Evolutionary conservation across 2,113 vertebrate genomes (phyloP).

Genomic region (Puffinus mauretanicus): DNA sequence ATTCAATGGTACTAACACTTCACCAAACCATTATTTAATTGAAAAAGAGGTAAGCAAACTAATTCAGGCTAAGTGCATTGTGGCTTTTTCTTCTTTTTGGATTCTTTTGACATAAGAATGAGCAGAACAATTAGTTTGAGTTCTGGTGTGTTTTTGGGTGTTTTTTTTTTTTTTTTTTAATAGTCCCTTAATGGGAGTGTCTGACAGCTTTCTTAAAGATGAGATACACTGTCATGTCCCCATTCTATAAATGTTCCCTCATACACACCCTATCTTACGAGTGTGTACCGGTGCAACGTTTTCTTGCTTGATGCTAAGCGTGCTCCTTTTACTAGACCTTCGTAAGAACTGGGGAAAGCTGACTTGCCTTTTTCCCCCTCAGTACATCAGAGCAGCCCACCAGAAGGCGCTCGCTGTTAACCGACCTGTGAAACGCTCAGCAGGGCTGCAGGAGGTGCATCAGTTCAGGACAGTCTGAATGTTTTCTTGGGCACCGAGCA

Average conservation of each 20-base stretch:
- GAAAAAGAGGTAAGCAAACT: not conserved
- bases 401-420: not conserved
- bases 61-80: not conserved
- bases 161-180: not conserved
- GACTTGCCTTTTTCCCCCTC: not conserved
- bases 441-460: not conserved
- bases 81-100: not conserved
- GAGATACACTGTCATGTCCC: not conserved
- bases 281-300: not conserved
- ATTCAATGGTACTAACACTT: not conserved
- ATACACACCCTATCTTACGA: not conserved
- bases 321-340: not conserved
- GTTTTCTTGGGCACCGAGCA: not conserved
- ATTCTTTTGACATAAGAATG: not conserved
- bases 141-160: not conserved
- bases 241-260: not conserved
- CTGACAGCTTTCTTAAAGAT: not conserved
- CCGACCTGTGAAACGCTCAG: accelerated
- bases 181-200: not conserved
- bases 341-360: not conserved
- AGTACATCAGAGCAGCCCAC: not conserved
- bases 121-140: not conserved
- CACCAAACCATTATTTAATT: not conserved
- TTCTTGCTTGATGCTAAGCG: not conserved
- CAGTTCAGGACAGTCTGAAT: not conserved